A percentile compares a stretch with the other conserved stretches of the same genome.
Conservation (phyloP, 2,888 invertebrate species). For the Chrysolina americana region DNA sequence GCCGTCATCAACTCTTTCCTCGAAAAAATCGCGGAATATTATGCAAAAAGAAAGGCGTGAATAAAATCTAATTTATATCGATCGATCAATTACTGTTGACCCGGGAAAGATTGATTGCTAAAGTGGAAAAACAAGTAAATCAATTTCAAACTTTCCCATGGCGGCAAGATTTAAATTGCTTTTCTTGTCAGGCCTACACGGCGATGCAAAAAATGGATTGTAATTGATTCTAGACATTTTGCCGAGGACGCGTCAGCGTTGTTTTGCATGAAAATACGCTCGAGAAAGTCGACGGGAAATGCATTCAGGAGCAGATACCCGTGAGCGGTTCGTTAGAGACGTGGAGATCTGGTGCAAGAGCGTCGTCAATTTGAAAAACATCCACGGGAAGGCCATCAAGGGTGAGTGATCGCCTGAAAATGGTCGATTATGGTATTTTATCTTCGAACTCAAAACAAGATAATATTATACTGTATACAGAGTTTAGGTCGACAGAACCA, state of each 20-base stretch:
- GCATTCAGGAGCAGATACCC: background rate
- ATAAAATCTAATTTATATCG: constrained; percentile 18
- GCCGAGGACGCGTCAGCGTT: constrained; percentile 3
- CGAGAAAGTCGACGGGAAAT: background rate
- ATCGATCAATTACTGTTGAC: constrained; percentile 18
- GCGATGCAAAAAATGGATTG: constrained; percentile 10
- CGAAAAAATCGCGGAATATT: constrained; percentile 4
- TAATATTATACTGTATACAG: no score
- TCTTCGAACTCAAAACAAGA: no score
- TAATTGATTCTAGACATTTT: constrained; percentile 21
- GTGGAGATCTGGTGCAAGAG: no score
- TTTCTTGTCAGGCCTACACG: constrained; percentile 21
- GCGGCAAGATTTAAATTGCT: constrained; percentile 24
- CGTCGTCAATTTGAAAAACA: no score
- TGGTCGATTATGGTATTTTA: no score
- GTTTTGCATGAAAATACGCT: constrained; percentile 7
- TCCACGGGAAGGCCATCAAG: no score
- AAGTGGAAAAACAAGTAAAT: constrained; percentile 26
- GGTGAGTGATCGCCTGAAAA: no score
- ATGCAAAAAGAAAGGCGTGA: constrained; percentile 11
- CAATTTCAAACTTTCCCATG: constrained; percentile 19
- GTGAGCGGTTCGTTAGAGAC: background rate
- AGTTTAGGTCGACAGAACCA: no score
- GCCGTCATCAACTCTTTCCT: background rate
- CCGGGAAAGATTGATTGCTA: constrained; percentile 28